Evolutionary conservation across 2,113 vertebrate genomes (phyloP), one percentile per base, ranked within the genome.

Genomic region (Scartelaos histophorus): DNA sequence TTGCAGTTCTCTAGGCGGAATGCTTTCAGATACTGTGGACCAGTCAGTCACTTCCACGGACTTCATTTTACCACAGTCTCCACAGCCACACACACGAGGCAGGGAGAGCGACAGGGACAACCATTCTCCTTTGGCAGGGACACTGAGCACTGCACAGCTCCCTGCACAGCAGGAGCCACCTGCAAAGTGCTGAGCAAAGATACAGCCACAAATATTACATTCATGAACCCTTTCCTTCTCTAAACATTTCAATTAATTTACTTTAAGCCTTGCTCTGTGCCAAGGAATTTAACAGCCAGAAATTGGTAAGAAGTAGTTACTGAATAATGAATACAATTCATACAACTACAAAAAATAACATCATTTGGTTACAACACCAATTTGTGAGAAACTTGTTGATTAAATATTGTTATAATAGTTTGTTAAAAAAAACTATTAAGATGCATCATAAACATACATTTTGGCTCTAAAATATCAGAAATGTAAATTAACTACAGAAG

Each of bases 151-250:
- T 71, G 73, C 82, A 84, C 81, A 87, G 87, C 80, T 85, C 85
- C 76, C 73, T 74, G 69, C 81, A 75, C 85, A 87, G 86, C 77
- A 67, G 86, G 86, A 78, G 81, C 83, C 87, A 86, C 87, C 87
- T 86, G 79, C 82, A 85, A 49, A 73, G 78, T 85, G 78, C 70
- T 56, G 58, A 85, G 76, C 51, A 62, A 79, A 79, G 80, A 87
- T 78, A 84, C 66, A 88, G 67, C 71, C 54, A 82, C 69, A 75
- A 80, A 83, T 89, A 78, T 70, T 60, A 67, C 71, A 69, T 65
- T 82, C 79, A 82, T 75, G 76, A 81, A 80, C 77, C 53, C 25
- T 45, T 79, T 86, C 78, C 19, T 56, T 34, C 70, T 79, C 62
- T 25, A 71, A 45, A 66, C 60, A 76, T 80, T 83, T 70, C 65